Evolutionary conservation across 2,888 invertebrate genomes (phyloP).

Genomic region (Tryphoninae sp.): DNA sequence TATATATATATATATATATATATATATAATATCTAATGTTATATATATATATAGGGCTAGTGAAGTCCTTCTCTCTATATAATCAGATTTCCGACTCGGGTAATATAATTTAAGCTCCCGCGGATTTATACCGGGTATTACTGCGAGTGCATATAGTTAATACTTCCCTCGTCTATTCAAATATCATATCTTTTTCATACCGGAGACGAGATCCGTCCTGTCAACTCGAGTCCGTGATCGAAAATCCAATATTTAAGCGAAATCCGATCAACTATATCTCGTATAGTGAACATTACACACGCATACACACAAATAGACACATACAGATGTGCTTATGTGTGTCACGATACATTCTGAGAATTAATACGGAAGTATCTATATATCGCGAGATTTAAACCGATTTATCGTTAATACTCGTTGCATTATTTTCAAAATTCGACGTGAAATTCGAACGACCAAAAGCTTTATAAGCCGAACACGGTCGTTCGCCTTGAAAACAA

Average conservation of each 20-base stretch:
- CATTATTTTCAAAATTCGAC: no score
- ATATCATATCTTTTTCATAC: not conserved
- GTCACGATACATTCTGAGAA: no score
- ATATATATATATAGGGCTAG: not conserved
- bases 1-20: not conserved
- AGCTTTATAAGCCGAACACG: no score
- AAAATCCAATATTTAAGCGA: conserved; percentile 28
- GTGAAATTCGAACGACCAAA: no score
- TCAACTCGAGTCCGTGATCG: conserved; percentile 10
- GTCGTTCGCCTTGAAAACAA: no score
- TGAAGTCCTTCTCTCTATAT: not conserved
- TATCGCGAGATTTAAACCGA: no score
- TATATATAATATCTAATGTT: not conserved
- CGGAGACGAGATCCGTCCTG: not conserved
- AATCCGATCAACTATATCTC: conserved; percentile 2
- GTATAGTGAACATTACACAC: not conserved
- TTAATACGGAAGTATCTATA: no score
- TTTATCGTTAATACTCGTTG: no score
- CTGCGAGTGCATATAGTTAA: conserved; percentile 8
- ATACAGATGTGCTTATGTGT: no score
- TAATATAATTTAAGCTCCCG: conserved; percentile 10
- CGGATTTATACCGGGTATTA: conserved; percentile 23
- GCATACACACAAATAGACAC: not conserved
- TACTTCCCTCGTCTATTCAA: conserved; percentile 11
- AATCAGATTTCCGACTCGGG: conserved; percentile 10